Percentiles rank a stretch among this genome's conserved stretches.
phyloP scores from a whole-genome alignment of 1,140 invertebrate genomes.

The Aphis gossypii region DNA sequence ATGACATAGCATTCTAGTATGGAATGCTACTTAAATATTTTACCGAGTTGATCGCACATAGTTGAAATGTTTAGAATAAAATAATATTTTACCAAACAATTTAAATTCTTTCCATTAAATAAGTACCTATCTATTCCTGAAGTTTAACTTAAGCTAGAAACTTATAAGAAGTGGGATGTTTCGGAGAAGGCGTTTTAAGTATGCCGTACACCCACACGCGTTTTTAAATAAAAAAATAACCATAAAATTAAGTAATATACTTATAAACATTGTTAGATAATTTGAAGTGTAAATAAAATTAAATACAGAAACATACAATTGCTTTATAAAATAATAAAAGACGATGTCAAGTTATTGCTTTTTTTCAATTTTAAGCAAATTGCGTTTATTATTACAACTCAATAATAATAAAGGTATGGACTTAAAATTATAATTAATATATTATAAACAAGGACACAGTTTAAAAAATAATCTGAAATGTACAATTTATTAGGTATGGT shows the following conservation, averaged over 20 bases:
- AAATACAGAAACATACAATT: not conserved
- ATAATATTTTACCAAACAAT: slow-evolving; percentile 1
- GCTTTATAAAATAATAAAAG: not conserved
- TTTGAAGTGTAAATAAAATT: not conserved
- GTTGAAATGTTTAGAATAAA: not conserved
- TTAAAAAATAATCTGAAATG: too few relatives aligned
- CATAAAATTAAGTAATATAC: not conserved
- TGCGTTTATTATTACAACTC: too few relatives aligned
- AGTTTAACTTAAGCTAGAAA: not conserved
- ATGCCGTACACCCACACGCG: not conserved
- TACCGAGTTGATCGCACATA: not conserved
- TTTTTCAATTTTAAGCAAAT: not conserved
- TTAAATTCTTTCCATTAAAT: not conserved
- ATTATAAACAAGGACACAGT: too few relatives aligned
- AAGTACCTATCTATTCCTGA: not conserved
- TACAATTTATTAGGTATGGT: too few relatives aligned
- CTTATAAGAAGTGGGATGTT: not conserved
- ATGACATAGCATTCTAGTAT: not conserved
- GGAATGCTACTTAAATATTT: not conserved
- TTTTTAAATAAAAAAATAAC: not conserved
- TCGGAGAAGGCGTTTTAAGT: not conserved
- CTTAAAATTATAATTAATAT: too few relatives aligned
- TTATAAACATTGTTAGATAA: not conserved
- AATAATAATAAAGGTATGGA: too few relatives aligned
- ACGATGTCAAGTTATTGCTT: not conserved